A percentile compares a stretch with the other conserved stretches of the same genome.
Evolutionary conservation across 2,113 vertebrate genomes (phyloP).

Genomic region (Elaphurus davidianus): DNA sequence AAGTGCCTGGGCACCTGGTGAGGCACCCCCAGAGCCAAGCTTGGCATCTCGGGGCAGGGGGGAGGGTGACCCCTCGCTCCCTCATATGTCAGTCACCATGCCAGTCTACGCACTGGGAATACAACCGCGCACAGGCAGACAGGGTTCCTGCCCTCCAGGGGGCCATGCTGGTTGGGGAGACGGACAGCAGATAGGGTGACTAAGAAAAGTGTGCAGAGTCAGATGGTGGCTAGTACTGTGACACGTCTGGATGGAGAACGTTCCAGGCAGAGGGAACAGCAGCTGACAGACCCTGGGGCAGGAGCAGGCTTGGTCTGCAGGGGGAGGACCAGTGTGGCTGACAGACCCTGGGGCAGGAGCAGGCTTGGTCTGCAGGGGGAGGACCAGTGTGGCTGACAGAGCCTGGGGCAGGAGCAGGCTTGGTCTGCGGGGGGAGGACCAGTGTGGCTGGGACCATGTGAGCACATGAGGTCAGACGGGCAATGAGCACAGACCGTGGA

Average conservation of each 20-base stretch:
- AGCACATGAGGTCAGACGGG: not conserved
- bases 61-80: not conserved
- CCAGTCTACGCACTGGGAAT: not conserved
- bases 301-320: rapidly evolving
- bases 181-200: not conserved
- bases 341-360: not conserved
- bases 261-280: not conserved
- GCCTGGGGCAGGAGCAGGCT: not conserved
- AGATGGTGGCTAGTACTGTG: no score
- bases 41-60: not conserved
- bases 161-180: not conserved
- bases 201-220: not conserved
- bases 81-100: not conserved
- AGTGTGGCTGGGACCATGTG: no score
- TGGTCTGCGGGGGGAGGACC: not conserved
- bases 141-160: not conserved
- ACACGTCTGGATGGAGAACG: not conserved
- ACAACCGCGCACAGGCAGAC: not conserved
- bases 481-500: rapidly evolving
- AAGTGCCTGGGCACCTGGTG: not conserved
- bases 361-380: rapidly evolving
- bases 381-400: not conserved
- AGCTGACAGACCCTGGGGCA: not conserved
- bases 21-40: not conserved
- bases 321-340: not conserved